Evolutionary conservation across 2,888 invertebrate genomes (phyloP).

Genomic region (Cryptocheilus praepositus): DNA sequence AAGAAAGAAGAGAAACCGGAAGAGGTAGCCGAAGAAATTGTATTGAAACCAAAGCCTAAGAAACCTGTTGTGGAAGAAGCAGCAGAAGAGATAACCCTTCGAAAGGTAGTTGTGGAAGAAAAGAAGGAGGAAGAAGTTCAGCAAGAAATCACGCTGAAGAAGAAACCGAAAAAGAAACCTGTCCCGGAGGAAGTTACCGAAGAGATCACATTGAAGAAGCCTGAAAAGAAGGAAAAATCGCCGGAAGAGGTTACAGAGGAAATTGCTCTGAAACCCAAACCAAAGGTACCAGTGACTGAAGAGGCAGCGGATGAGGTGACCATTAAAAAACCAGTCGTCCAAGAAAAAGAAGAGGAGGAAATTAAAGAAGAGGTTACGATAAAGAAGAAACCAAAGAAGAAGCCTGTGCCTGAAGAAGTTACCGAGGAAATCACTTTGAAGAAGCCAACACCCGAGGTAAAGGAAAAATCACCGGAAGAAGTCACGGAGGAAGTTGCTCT

Average conservation of each 20-base stretch:
- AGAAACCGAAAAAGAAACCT: constrained; percentile 60
- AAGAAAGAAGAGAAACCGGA: constrained; percentile 60
- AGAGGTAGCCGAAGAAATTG: constrained; percentile 54
- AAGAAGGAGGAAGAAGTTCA: constrained; percentile 61
- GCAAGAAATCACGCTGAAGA: constrained; percentile 59
- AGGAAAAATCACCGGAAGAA: constrained; percentile 55
- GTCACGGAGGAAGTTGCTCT: constrained; percentile 54
- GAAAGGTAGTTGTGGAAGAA: constrained; percentile 46
- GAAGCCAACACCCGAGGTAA: constrained; percentile 52
- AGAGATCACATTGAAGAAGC: constrained; percentile 73
- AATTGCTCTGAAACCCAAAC: constrained; percentile 52
- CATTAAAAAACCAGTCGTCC: constrained; percentile 68
- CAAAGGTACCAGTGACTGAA: constrained; percentile 57
- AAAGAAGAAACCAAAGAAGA: constrained; percentile 67
- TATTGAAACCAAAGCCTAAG: constrained; percentile 58
- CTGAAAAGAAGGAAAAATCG: constrained; percentile 44
- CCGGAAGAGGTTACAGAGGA: constrained; percentile 53
- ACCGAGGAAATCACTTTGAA: constrained; percentile 58
- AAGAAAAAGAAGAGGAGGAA: constrained; percentile 62
- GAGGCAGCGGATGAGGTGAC: constrained; percentile 76
- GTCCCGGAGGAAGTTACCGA: constrained; percentile 46
- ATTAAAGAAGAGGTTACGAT: constrained; percentile 74
- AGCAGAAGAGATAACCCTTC: constrained; percentile 46
- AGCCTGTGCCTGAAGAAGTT: constrained; percentile 47
- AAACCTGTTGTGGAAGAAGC: constrained; percentile 54